Evolutionary conservation across 2,113 vertebrate genomes (phyloP).

Genomic region (Dissostichus mawsoni): DNA sequence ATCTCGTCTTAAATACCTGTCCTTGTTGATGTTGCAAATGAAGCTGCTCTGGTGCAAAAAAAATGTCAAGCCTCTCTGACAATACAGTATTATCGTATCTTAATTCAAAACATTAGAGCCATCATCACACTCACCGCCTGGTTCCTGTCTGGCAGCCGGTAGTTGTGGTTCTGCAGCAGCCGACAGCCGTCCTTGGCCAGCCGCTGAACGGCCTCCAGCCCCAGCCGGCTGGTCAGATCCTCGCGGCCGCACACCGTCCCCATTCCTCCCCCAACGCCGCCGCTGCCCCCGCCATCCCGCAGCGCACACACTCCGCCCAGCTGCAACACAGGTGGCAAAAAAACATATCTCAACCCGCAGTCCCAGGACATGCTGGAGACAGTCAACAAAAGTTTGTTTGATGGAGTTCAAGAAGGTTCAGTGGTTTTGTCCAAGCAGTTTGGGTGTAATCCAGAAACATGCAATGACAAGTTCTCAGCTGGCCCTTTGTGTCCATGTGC

Average conservation of each 20-base stretch:
- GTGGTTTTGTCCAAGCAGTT: conserved; percentile 3
- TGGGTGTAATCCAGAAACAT: conserved; percentile 46
- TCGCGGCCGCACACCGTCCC: conserved; percentile 90
- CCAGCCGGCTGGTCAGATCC: conserved; percentile 86
- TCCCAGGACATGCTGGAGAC: conserved; percentile 91
- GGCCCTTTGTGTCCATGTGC: conserved; percentile 39
- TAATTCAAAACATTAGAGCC: not conserved
- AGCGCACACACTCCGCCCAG: conserved; percentile 91
- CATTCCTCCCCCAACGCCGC: conserved; percentile 54
- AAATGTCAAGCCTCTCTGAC: no score
- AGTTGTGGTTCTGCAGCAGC: conserved; percentile 89
- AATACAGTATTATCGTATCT: no score
- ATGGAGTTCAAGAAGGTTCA: conserved; percentile 23
- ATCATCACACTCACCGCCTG: conserved; percentile 87
- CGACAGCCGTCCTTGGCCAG: conserved; percentile 93
- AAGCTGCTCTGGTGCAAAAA: no score
- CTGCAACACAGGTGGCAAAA: conserved; percentile 94
- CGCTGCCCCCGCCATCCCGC: conserved; percentile 68
- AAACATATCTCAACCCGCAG: conserved; percentile 95
- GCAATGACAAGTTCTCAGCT: conserved; percentile 31
- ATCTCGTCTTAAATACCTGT: no score
- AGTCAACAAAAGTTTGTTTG: conserved; percentile 10
- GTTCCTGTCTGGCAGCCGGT: conserved; percentile 85
- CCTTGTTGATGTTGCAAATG: no score
- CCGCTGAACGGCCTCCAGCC: conserved; percentile 93